phyloP scores from a whole-genome alignment of 2,888 invertebrate genomes.

The Rhagonycha lutea region DNA sequence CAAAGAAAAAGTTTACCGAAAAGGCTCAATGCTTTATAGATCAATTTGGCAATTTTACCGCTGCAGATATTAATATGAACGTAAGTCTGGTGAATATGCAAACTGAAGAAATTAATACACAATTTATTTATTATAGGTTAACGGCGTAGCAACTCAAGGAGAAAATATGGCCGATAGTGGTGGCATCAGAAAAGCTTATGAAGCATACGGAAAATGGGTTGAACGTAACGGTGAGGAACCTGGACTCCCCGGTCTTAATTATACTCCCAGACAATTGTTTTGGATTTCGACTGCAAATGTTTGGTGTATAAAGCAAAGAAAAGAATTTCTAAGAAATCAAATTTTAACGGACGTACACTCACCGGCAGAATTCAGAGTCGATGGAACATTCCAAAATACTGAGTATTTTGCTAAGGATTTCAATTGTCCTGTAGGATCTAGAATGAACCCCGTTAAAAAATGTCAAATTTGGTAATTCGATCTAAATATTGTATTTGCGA shows the following conservation, averaged over 20 bases:
- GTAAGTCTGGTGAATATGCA: not conserved
- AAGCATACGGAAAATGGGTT: slow-evolving; percentile 7
- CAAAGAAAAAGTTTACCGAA: not conserved
- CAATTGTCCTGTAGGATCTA: slow-evolving; percentile 13
- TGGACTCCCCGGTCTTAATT: slow-evolving; percentile 8
- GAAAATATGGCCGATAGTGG: slow-evolving; percentile 16
- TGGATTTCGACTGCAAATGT: slow-evolving; percentile 14
- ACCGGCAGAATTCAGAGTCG: slow-evolving; percentile 1
- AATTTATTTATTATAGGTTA: slow-evolving; percentile 3
- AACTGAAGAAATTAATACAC: not conserved
- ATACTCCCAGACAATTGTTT: slow-evolving; percentile 16
- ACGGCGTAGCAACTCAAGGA: slow-evolving; percentile 8
- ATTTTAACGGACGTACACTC: not conserved
- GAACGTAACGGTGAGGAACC: not conserved
- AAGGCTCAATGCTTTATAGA: not conserved
- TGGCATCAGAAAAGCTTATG: slow-evolving; percentile 12
- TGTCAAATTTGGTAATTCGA: slow-evolving; percentile 2
- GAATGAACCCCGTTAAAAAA: slow-evolving; percentile 14
- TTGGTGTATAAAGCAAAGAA: slow-evolving; percentile 5
- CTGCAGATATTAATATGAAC: not conserved
- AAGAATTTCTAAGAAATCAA: not conserved
- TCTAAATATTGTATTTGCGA: not conserved
- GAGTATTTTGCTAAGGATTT: slow-evolving; percentile 13
- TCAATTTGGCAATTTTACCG: not conserved
- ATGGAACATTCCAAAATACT: slow-evolving; percentile 1